Evolutionary conservation across 53 echinoderm and acorn worm species (phyloP).

Genomic region (Holothuria leucospilota): DNA sequence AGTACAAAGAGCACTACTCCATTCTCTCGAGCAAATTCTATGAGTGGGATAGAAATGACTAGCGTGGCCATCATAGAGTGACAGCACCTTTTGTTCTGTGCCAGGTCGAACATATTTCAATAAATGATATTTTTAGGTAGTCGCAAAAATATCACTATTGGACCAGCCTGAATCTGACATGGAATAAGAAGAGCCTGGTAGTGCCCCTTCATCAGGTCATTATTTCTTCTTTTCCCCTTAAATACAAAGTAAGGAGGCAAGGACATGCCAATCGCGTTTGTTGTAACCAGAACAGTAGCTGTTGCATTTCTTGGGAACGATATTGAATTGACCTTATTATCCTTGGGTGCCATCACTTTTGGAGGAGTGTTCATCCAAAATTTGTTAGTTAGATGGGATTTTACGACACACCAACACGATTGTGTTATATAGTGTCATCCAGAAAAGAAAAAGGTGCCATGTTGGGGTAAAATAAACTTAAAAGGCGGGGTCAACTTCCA

Average conservation of each 20-base stretch:
- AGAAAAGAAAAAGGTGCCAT: too few relatives aligned
- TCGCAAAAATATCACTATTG: slow-evolving; percentile 15
- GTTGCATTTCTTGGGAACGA: background rate
- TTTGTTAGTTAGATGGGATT: too few relatives aligned
- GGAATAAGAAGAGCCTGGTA: background rate
- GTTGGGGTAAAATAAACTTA: too few relatives aligned
- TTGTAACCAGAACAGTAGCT: slow-evolving; percentile 2
- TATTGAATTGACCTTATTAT: background rate
- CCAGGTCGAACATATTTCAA: slow-evolving; percentile 8
- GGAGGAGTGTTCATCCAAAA: background rate
- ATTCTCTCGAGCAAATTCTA: slow-evolving; percentile 36
- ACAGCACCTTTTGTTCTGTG: slow-evolving; percentile 15
- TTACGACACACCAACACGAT: too few relatives aligned
- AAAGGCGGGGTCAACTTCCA: too few relatives aligned
- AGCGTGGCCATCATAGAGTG: slow-evolving; percentile 40
- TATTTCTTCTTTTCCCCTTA: background rate
- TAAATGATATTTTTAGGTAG: slow-evolving; percentile 53
- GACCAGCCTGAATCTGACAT: slow-evolving; percentile 9
- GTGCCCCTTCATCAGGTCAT: background rate
- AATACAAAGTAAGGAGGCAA: background rate
- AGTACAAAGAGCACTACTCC: slow-evolving; percentile 42
- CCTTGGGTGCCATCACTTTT: slow-evolving; percentile 6
- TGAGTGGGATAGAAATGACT: slow-evolving; percentile 38
- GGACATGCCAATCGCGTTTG: background rate
- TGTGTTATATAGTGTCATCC: too few relatives aligned